phyloP scores from a whole-genome alignment of 2,113 vertebrate genomes.

The Pontoporia blainvillei region DNA sequence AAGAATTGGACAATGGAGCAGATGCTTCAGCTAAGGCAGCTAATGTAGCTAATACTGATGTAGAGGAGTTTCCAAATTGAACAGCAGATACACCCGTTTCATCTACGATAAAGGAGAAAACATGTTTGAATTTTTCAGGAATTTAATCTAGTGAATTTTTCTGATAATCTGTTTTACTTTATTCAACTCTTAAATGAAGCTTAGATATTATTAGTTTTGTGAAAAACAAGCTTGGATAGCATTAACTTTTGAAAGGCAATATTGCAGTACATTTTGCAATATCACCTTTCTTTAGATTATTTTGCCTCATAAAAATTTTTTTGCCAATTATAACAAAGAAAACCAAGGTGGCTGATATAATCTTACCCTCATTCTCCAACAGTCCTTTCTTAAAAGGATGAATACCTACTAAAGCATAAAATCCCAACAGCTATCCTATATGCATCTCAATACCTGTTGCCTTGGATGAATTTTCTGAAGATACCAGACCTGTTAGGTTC shows the following conservation, averaged over 20 bases:
- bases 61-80: conserved; percentile 90
- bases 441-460: conserved; percentile 77
- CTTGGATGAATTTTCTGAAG: conserved; percentile 78
- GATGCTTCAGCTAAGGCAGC: conserved; percentile 91
- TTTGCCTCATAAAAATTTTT: background rate
- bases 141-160: background rate
- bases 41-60: conserved; percentile 89
- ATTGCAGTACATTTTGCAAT: background rate
- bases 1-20: conserved; percentile 88
- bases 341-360: background rate
- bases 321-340: background rate
- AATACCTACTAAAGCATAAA: conserved; percentile 57
- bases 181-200: conserved; percentile 35
- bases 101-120: conserved; percentile 77
- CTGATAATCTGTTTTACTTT: conserved; percentile 11
- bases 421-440: conserved; percentile 68
- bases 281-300: conserved; percentile 25
- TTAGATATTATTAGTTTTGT: background rate
- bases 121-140: conserved; percentile 18
- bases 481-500: conserved; percentile 89
- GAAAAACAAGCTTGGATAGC: conserved; percentile 5
- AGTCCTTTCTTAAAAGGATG: conserved; percentile 61
- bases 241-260: conserved; percentile 18
- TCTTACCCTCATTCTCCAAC: conserved; percentile 70
- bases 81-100: conserved; percentile 88